Conservation (phyloP, 2,113 vertebrate genomes). For the Anser brachyrhynchus region DNA sequence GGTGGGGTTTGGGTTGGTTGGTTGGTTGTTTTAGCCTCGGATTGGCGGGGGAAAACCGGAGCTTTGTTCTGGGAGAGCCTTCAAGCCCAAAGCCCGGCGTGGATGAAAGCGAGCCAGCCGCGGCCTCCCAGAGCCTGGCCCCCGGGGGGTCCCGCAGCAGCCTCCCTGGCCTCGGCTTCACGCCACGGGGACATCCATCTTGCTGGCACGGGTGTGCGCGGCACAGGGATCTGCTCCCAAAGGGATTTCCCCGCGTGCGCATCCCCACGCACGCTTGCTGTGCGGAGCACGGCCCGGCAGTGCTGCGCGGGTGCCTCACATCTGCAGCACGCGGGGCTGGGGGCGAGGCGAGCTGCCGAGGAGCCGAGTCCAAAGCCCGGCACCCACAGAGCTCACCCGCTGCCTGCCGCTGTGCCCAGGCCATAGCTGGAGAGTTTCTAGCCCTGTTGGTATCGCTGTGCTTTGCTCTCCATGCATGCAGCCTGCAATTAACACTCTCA, state of each 20-base stretch:
- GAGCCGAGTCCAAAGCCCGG: not conserved
- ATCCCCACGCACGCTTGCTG: not conserved
- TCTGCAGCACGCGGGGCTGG: too few relatives aligned
- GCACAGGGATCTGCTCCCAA: rapidly evolving
- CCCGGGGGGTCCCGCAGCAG: too few relatives aligned
- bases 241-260: not conserved
- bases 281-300: not conserved
- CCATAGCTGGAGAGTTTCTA: rapidly evolving
- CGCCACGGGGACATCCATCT: rapidly evolving
- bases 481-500: not conserved
- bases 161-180: not conserved
- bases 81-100: rapidly evolving
- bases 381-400: not conserved
- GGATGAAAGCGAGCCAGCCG: not conserved
- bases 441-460: rapidly evolving
- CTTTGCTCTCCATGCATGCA: rapidly evolving
- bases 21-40: not conserved
- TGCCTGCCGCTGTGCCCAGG: rapidly evolving
- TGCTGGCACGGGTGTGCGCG: not conserved
- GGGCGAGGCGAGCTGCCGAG: too few relatives aligned
- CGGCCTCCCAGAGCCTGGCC: rapidly evolving
- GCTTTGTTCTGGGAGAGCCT: not conserved
- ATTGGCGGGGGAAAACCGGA: not conserved
- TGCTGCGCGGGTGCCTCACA: too few relatives aligned
- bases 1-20: not conserved